Conservation (phyloP, 1,140 invertebrate genomes). For the Megalopta genalis region DNA sequence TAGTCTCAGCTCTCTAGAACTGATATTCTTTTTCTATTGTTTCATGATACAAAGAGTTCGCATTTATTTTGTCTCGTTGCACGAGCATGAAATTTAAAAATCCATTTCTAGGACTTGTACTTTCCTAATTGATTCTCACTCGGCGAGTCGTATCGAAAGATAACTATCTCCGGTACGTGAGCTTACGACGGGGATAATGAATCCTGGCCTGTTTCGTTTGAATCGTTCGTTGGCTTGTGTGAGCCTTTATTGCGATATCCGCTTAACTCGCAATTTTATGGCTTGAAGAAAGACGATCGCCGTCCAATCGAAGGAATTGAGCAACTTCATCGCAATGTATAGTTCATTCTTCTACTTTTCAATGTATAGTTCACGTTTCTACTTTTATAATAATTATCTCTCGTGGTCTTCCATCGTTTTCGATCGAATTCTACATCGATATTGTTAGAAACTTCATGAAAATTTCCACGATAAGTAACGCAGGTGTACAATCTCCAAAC, state of each 20-base stretch:
- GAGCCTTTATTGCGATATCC: conserved; percentile 22
- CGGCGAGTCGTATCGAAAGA: neutral
- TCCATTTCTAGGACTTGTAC: neutral
- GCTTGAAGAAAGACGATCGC: neutral
- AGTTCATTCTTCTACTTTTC: no score
- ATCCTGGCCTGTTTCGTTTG: neutral
- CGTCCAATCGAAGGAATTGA: conserved; percentile 2
- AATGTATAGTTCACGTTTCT: neutral
- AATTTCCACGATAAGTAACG: no score
- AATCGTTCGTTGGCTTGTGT: conserved; percentile 9
- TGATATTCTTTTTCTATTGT: no score
- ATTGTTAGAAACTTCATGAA: no score
- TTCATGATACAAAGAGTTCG: no score
- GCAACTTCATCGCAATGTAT: neutral
- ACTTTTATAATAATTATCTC: neutral
- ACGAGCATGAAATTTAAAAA: no score
- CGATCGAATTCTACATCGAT: no score
- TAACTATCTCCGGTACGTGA: neutral
- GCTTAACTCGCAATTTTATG: conserved; percentile 5
- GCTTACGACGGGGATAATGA: neutral
- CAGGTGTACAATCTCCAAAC: no score
- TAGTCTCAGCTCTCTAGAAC: no score
- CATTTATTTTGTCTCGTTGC: no score
- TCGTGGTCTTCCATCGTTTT: neutral
- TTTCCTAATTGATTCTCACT: conserved; percentile 5